Conservation (phyloP, 2,797 vertebrate species). For the Simalia tracyae region DNA sequence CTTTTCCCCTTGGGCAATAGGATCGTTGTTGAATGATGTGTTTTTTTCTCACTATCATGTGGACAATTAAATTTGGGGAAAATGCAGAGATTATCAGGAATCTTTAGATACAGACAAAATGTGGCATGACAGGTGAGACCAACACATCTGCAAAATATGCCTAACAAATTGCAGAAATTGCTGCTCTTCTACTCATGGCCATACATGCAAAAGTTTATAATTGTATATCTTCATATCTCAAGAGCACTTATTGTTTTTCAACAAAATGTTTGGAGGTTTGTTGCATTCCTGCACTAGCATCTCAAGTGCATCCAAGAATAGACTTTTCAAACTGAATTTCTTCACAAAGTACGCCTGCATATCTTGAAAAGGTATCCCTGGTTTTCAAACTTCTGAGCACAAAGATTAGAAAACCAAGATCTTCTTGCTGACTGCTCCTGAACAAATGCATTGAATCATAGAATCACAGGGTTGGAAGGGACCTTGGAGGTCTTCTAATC, state of each 20-base stretch:
- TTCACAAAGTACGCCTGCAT: background rate
- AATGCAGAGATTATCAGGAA: background rate
- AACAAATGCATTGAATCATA: background rate
- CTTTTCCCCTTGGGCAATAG: background rate
- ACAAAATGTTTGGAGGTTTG: background rate
- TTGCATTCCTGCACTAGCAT: background rate
- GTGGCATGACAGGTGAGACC: background rate
- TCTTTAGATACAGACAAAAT: no score
- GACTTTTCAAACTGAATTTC: background rate
- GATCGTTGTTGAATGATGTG: background rate
- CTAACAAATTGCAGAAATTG: background rate
- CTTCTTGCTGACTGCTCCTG: background rate
- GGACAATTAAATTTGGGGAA: background rate
- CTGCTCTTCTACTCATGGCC: background rate
- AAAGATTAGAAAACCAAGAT: background rate
- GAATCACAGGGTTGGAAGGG: no score
- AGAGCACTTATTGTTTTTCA: background rate
- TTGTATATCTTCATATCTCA: background rate
- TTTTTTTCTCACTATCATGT: background rate
- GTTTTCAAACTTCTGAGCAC: background rate
- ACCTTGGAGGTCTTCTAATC: no score
- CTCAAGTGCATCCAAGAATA: background rate
- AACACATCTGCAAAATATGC: background rate
- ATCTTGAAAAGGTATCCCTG: background rate
- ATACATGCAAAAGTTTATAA: background rate